phyloP scores from a whole-genome alignment of 1,140 invertebrate genomes.

The Tetragnatha versicolor region DNA sequence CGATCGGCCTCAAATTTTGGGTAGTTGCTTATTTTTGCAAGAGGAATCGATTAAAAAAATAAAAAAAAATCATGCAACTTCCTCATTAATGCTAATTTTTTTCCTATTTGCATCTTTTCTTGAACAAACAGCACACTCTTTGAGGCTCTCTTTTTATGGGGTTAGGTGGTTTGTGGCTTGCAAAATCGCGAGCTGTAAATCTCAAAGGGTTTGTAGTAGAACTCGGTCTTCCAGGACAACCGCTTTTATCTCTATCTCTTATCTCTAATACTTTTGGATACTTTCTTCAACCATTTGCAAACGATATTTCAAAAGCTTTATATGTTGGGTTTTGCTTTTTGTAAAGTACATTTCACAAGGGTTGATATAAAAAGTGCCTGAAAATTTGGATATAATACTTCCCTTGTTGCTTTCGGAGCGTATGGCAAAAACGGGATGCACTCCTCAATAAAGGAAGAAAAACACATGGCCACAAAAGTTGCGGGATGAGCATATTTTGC shows the following conservation, averaged over 20 bases:
- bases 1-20: too few species aligned
- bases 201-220: slow-evolving; percentile 13
- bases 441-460: too few species aligned
- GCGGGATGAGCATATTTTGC: too few species aligned
- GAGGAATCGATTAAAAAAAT: too few species aligned
- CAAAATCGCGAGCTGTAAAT: slow-evolving; percentile 13
- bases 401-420: not conserved
- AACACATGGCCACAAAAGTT: too few species aligned
- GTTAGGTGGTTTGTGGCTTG: slow-evolving; percentile 13
- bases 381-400: too few species aligned
- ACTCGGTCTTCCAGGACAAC: slow-evolving; percentile 3
- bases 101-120: not conserved
- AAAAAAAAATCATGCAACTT: too few species aligned
- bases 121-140: not conserved
- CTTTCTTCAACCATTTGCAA: slow-evolving; percentile 19
- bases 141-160: not conserved
- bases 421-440: too few species aligned
- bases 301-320: slow-evolving; percentile 12
- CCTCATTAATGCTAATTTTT: not conserved
- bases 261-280: slow-evolving; percentile 18
- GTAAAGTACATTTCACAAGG: slow-evolving; percentile 6
- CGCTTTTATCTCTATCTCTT: not conserved
- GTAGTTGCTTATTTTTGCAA: too few species aligned
- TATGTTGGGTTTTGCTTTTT: slow-evolving; percentile 16
- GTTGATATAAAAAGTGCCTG: too few species aligned